Base-by-base conservation (phyloP, 2,888 invertebrate genomes). In the Sphaeridia pumilis region DNA sequence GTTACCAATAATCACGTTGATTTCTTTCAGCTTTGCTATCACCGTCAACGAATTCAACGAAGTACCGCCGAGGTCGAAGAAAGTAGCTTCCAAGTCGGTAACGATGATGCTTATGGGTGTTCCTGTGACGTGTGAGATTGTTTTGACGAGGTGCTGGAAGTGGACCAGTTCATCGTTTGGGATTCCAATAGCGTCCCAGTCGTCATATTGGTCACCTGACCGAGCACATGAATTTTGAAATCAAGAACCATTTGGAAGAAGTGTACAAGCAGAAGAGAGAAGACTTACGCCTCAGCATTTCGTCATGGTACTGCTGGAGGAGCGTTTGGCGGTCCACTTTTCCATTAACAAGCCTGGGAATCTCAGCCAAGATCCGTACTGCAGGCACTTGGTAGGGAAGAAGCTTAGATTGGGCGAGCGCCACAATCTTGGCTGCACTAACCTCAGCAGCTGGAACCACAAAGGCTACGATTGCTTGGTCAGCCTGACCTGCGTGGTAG, bases 1-100 rank as follows among this genome's bases (percentile, higher is more conserved):
- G 75, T 74, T 69, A 77, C 86, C 80, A 61, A 89, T 84, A 62
- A 76, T 76, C 67, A 83, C 87, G 12, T 87, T 87, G 66, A 79
- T 79, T 51, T 87, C 84, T 43, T 81, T 75, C 46, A 90, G 69
- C 66, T 78, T 76, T 0, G 84, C 83, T 4, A 89, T 85, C 0
- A 87, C 87, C 61, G 78, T 82, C 54, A 89, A 83, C 0, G 88
- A 87, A 69, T 89, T 89, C 21, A 89, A 73, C 0, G 88, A 88
- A 67, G 88, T 87, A 12, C 89, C 89, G 1, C 89, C 89, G 36
- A 89, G 74, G 64, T 85, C 82, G 68, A 84, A 89, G 70, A 88
- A 89, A 63, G 86, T 86, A 0, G 82, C 79, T 20, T 78, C 72
- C 0, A 79, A 67, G 0, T 78, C 76, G 5, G 87, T 70, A 1